Conservation (phyloP, 2,888 invertebrate species). For the Seira ritae region DNA sequence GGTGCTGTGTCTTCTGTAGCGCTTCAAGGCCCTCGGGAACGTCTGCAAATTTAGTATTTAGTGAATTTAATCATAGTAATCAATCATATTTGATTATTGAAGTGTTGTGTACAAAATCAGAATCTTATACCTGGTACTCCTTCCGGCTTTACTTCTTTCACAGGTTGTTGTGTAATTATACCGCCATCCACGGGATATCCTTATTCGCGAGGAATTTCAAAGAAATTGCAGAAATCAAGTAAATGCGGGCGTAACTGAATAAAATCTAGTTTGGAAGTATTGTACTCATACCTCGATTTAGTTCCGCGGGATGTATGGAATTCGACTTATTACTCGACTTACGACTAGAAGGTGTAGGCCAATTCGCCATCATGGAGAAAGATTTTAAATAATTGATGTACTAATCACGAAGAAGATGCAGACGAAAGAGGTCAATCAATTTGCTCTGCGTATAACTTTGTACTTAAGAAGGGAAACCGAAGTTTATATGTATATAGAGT, state of each 20-base stretch:
- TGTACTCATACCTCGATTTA: constrained; percentile 45
- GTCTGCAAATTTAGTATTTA: too few species aligned
- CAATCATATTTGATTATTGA: neutral
- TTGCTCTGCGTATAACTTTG: too few species aligned
- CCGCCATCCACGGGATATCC: constrained; percentile 44
- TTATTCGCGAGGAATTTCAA: constrained; percentile 10
- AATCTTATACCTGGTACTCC: constrained; percentile 58
- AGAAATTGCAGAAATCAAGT: neutral
- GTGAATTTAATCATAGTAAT: too few species aligned
- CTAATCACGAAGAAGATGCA: too few species aligned
- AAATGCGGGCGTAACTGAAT: neutral
- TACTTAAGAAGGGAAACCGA: too few species aligned
- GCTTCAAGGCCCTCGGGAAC: constrained; percentile 67
- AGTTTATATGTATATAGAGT: too few species aligned
- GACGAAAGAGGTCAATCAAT: too few species aligned
- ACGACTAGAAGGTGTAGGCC: constrained; percentile 36
- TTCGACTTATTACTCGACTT: constrained; percentile 51
- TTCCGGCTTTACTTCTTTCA: constrained; percentile 48
- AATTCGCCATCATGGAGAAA: constrained; percentile 45
- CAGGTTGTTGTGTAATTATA: constrained; percentile 57
- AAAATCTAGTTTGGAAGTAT: constrained; percentile 23
- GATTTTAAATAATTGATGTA: too few species aligned
- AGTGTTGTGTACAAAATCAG: neutral
- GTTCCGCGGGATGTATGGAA: constrained; percentile 52
- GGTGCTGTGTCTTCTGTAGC: constrained; percentile 63